These are phyloP conservation scores for Cheracebus regulus DNA, from an alignment of 2,797 vertebrate species.

Conservation along the genomic window DNA sequence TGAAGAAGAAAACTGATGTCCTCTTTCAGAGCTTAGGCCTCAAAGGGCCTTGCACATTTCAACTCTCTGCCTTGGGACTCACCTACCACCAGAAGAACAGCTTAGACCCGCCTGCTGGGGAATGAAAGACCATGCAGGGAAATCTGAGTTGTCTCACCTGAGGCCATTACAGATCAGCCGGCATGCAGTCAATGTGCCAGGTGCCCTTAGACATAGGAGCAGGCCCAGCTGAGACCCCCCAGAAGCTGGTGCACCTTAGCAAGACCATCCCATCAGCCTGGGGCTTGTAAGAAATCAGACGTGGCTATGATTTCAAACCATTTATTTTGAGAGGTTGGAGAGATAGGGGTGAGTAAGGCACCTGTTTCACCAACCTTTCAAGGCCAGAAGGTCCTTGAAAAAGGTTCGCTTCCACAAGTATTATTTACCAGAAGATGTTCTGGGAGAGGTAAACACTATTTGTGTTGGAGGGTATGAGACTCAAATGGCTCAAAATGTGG, in stretches of 20 bases:
- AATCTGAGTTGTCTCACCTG: neutral
- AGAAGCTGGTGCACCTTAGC: neutral
- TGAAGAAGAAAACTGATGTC: neutral
- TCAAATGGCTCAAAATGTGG: neutral
- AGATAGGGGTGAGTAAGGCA: neutral
- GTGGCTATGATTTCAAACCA: neutral
- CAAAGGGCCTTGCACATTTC: neutral
- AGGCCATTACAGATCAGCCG: neutral
- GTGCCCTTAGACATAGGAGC: neutral
- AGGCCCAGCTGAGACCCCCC: neutral
- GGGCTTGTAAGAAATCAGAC: neutral
- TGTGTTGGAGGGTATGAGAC: neutral
- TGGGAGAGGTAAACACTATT: neutral
- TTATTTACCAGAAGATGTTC: neutral
- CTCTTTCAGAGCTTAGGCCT: neutral
- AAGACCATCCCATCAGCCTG: neutral
- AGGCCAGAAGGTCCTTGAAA: neutral
- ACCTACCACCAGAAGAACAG: neutral
- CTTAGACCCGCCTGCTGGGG: neutral
- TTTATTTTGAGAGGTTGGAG: neutral
- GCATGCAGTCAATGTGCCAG: neutral
- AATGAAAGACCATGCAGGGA: neutral
- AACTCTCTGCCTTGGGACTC: neutral
- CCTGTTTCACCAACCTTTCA: neutral
- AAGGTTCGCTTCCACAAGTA: neutral